These are phyloP conservation scores for Larimichthys polyactis DNA, from an alignment of 2,113 vertebrate genomes.

Conservation along the genomic window DNA sequence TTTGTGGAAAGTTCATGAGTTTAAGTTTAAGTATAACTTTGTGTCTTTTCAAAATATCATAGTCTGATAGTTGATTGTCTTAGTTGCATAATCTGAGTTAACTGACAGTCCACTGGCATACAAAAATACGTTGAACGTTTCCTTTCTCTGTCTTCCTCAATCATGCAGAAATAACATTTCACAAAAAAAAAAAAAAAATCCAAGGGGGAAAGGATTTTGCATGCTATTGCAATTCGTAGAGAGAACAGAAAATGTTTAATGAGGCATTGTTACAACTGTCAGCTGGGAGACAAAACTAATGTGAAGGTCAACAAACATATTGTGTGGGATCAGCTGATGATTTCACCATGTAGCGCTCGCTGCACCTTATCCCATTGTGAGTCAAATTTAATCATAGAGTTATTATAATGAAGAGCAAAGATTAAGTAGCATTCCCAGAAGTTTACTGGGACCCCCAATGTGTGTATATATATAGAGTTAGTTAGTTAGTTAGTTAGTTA, in stretches of 20 bases:
- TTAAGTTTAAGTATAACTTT: no score
- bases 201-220: background rate
- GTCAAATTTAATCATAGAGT: background rate
- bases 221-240: background rate
- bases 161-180: background rate
- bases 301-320: background rate
- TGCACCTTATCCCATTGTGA: background rate
- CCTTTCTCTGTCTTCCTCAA: background rate
- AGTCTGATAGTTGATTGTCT: no score
- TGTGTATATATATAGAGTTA: no score
- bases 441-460: no score
- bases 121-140: background rate
- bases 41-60: background rate
- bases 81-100: no score
- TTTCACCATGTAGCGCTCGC: background rate
- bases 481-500: no score
- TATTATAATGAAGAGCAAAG: constrained; percentile 1
- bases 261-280: background rate
- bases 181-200: background rate
- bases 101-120: background rate
- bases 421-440: background rate
- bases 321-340: background rate
- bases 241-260: background rate
- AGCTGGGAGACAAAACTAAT: background rate
- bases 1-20: background rate